phyloP scores from a whole-genome alignment of 2,797 vertebrate genomes.

The Vipera ursinii region DNA sequence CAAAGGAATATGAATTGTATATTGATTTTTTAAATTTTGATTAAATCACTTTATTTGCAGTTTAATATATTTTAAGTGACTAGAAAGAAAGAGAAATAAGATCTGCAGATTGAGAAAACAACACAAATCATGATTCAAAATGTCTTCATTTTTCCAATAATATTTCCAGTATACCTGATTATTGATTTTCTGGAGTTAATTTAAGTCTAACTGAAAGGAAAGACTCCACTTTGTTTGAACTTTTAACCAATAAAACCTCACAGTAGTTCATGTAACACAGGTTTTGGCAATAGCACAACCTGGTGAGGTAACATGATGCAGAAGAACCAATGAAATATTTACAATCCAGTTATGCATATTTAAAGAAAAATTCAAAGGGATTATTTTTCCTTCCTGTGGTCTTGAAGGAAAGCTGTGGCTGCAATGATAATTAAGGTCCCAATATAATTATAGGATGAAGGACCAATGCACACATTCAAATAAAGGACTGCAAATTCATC shows the following conservation, averaged over 20 bases:
- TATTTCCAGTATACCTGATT: constrained; percentile 56
- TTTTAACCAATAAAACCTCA: constrained; percentile 48
- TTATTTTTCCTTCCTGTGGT: constrained; percentile 67
- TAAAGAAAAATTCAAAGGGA: constrained; percentile 77
- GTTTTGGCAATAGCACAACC: constrained; percentile 57
- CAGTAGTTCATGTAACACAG: constrained; percentile 64
- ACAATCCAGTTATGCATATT: constrained; percentile 78
- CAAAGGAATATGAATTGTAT: constrained; percentile 2
- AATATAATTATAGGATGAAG: constrained; percentile 66
- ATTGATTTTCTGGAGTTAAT: constrained; percentile 52
- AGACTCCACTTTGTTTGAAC: constrained; percentile 54
- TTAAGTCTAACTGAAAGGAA: constrained; percentile 58
- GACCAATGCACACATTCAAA: constrained; percentile 42
- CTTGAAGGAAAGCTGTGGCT: constrained; percentile 69
- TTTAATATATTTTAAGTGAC: constrained; percentile 6
- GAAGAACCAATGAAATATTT: constrained; percentile 74
- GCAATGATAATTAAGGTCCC: constrained; percentile 70
- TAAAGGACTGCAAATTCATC: constrained; percentile 51
- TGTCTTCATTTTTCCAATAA: constrained; percentile 42
- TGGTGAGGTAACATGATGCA: constrained; percentile 72
- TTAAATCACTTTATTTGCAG: constrained; percentile 9
- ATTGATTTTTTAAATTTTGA: constrained; percentile 6
- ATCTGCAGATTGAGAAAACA: constrained; percentile 37
- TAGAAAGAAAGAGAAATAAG: constrained; percentile 27
- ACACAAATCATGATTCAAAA: constrained; percentile 43